A percentile compares a stretch with the other conserved stretches of the same genome.
Evolutionary conservation across 2,888 invertebrate genomes (phyloP).

Genomic region (Drosophila infuscata): DNA sequence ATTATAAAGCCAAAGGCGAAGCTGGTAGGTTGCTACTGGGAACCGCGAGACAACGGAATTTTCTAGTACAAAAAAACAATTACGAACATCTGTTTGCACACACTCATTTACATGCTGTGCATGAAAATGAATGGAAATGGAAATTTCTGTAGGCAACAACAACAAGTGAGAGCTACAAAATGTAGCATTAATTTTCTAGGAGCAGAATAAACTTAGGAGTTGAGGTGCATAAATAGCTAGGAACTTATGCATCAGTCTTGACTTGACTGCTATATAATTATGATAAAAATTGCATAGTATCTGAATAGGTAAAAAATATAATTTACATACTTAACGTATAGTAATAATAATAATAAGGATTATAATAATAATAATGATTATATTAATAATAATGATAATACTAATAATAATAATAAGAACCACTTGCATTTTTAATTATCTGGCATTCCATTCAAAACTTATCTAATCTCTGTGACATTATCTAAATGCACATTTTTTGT

Average conservation of each 20-base stretch:
- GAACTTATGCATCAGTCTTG: neutral
- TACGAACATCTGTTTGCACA: constrained; percentile 11
- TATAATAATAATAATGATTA: neutral
- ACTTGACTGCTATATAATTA: neutral
- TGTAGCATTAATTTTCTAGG: constrained; percentile 8
- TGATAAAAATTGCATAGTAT: neutral
- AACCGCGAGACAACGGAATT: constrained; percentile 46
- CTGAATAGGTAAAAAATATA: neutral
- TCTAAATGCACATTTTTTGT: constrained; percentile 11
- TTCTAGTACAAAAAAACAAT: constrained; percentile 29
- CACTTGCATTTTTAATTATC: neutral
- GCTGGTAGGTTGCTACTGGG: constrained; percentile 27
- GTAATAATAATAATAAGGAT: neutral
- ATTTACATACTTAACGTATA: neutral
- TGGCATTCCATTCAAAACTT: neutral
- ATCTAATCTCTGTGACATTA: constrained; percentile 17
- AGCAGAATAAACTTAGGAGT: too few relatives aligned
- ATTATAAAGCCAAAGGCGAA: constrained; percentile 36
- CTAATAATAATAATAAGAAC: neutral
- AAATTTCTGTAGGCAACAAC: constrained; percentile 34
- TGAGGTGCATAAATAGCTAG: neutral
- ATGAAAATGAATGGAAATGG: constrained; percentile 48
- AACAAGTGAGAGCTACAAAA: constrained; percentile 33
- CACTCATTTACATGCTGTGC: constrained; percentile 35
- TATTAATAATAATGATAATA: neutral